Base-by-base conservation (phyloP, 2,113 vertebrate species). In the Psittacula cyanocephala region DNA sequence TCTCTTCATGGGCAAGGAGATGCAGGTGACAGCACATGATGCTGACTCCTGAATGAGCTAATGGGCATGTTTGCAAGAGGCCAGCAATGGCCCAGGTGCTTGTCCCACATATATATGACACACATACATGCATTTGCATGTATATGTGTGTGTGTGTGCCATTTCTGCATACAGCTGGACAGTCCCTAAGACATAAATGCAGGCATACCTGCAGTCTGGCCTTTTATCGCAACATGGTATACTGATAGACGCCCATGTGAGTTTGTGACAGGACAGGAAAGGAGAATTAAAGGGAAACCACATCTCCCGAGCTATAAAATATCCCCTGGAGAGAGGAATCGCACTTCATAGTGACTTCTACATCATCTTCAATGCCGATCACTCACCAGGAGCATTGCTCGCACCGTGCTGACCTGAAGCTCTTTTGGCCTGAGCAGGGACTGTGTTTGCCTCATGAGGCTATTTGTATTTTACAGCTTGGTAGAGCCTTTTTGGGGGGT, bases 351-450 rank as follows among this genome's bases (percentile, higher is more conserved):
- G 67, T 13, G 46, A 80, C 29, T 60, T 64, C 70, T 69, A 33
- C 33, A 68, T 7, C 69, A 4, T 13, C 74, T 86, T 52, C 22
- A 64, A 25, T 24, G 59, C 50, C 65, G 14, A 3, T 50, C 29
- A 71, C 57, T 76, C 62, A 59, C 62, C 62, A 41, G 65, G 46
- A 44, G 19, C 1, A 3, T 41, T 43, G 57, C 37, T 84, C 0
- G 0, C 33, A 14, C 50, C 2, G 1, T 8, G n/a, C 52, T 0
- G 4, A 72, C 57, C 59, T 52, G 47, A n/a, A 86, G 35, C 10
- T 78, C 37, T 25, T 60, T 31, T 1, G 0, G 64, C 41, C 57
- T 2, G 3, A 89, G 55, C 29, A 47, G 23, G 9, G 11, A 35
- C 29, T 1, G 2, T 1, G 5, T 60, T 68, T 86, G 46, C 74